Evolutionary conservation across 2,797 vertebrate genomes (phyloP), one percentile per base, ranked within the genome.

Genomic region (Meda fulgida): DNA sequence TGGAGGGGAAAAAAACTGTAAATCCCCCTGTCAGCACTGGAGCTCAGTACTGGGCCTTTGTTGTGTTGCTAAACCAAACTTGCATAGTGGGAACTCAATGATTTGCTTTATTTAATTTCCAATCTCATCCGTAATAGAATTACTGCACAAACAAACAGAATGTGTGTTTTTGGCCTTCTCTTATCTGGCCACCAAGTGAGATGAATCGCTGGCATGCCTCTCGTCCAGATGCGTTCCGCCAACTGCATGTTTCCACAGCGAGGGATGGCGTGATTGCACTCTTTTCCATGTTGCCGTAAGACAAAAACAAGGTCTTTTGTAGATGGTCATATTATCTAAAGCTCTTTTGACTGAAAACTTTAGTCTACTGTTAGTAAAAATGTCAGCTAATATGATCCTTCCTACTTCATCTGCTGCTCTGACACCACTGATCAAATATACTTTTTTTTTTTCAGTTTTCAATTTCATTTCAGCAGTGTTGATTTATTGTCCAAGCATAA

Each of bases 11-110:
- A 81, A 75, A 81, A 75, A 72, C 80, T 71, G 85, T 43, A 76
- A 88, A 80, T 78, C 63, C 91, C 90, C 91, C 91, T 87, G 87
- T 90, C 92, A 93, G 91, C 81, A 86, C 88, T 89, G 88, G 90
- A 92, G 92, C 92, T 89, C 89, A 86, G 85, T 87, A 78, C 72
- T 84, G 92, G 91, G 92, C 91, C 90, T 92, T 91, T 94, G 92
- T 93, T 94, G 91, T 92, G 89, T 89, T 66, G 88, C 88, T 89
- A 88, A 93, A 92, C 92, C 91, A 93, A 93, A 92, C 90, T 88
- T 76, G 88, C 92, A 88, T 86, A 78, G 60, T 40, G 86, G 84
- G 87, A 93, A 88, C 87, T 91, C 91, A 90, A 90, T 83, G 86
- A 89, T 91, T 90, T 82, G 87, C 91, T 91, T 88, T 89, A 92